Base-by-base conservation (phyloP, 2,888 invertebrate species). In the Dicyrtomina minuta region DNA sequence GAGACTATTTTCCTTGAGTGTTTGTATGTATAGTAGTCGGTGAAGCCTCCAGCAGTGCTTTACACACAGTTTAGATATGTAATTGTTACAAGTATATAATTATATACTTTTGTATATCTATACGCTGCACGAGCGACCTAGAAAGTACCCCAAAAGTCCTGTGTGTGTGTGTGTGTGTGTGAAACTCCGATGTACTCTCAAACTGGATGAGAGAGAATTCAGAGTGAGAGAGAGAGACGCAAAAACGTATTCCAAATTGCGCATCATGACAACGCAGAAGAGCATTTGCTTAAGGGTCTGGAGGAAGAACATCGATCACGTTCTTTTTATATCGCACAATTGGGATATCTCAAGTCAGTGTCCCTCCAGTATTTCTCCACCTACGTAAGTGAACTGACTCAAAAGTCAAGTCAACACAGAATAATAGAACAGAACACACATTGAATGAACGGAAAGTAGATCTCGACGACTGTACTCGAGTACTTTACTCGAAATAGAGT, bases 191-290 rank as follows among this genome's bases (percentile, higher is more conserved):
- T 22, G 46, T 17, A 22, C 8, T 17, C n/a, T 22, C 17, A 12
- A 22, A 51, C 17, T 12, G 22, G 20, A 20, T 17, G 51, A 17
- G 17, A 4, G 43, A 43, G 8, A 43, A 43, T 43, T 15, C 13
- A 55, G 55, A 55, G 10, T n/a, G 51, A 15, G 58, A 8, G 59
- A 59, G 15, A 60, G 60, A 61, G 61, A 61, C 61, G 61, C 61
- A 61, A 61, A 58, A 61, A 58, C 43, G 53, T 33, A 49, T 64
- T 64, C 51, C 59, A 69, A 69, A 69, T 69, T 69, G 69, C 69
- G 69, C 69, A 69, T 69, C 69, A 59, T 64, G 56, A 69, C 49
- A 65, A 69, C 69, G 64, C 59, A 51, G 49, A 8, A 33, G 33
- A 33, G 33, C 33, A 5, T 33, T 8, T 33, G 33, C 33, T 33